A percentile compares a stretch with the other conserved stretches of the same genome.
Evolutionary conservation across 2,113 vertebrate genomes (phyloP).

Genomic region (Mus pahari): DNA sequence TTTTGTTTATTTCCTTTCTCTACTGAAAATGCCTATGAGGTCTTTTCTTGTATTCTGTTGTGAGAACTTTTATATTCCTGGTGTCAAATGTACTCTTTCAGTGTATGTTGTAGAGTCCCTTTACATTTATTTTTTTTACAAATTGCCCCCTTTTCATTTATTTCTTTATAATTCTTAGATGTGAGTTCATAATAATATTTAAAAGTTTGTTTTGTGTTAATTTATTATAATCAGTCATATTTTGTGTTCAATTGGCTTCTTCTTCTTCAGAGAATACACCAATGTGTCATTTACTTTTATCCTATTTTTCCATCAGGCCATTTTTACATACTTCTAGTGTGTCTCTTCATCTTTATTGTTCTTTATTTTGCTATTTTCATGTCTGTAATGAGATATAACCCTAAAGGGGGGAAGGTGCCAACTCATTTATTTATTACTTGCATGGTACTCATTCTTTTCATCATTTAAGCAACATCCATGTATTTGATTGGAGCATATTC

Average conservation of each 20-base stretch:
- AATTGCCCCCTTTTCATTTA: neutral
- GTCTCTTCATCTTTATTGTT: neutral
- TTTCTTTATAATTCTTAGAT: neutral
- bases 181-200: too few relatives aligned
- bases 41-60: neutral
- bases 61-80: neutral
- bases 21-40: neutral
- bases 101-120: neutral
- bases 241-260: neutral
- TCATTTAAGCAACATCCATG: neutral
- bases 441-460: neutral
- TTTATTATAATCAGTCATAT: neutral
- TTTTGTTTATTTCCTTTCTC: neutral
- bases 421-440: neutral
- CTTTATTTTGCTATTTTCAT: neutral
- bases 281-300: too few relatives aligned
- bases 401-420: rapidly evolving
- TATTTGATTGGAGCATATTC: neutral
- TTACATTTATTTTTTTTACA: neutral
- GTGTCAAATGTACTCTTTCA: neutral
- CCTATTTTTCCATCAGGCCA: neutral
- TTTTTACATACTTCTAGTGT: neutral
- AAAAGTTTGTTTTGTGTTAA: too few relatives aligned
- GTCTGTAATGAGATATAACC: neutral
- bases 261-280: neutral